Evolutionary conservation across 2,113 vertebrate species (phyloP).

Genomic region (Corvus moneduloides): DNA sequence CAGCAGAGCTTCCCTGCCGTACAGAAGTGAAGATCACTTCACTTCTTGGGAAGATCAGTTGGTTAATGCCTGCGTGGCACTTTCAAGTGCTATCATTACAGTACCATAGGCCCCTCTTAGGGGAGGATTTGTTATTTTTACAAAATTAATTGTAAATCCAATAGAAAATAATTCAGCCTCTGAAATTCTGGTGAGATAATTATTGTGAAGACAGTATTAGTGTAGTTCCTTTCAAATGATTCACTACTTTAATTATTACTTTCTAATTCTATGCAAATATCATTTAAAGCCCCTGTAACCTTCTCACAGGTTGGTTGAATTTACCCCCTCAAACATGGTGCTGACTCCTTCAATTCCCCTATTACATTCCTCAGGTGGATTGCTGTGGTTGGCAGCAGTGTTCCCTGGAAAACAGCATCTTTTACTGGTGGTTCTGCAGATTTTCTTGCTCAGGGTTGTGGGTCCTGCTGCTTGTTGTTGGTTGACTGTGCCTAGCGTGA

Average conservation of each 20-base stretch:
- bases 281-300: not conserved
- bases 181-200: conserved; percentile 69
- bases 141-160: conserved; percentile 67
- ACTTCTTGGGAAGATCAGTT: not conserved
- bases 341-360: not conserved
- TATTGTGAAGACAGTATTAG: conserved; percentile 55
- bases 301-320: not conserved
- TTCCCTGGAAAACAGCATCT: not conserved
- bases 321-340: not conserved
- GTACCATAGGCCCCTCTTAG: conserved; percentile 4
- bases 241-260: conserved; percentile 61
- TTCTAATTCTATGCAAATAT: conserved; percentile 57
- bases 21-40: not conserved
- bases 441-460: not conserved
- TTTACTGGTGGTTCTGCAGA: not conserved
- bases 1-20: not conserved
- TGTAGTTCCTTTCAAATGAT: conserved; percentile 36
- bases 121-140: conserved; percentile 68
- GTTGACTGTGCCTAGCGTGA: fast-evolving
- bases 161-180: conserved; percentile 62
- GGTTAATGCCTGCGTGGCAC: conserved; percentile 1
- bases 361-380: not conserved
- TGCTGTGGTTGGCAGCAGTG: fast-evolving
- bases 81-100: conserved; percentile 36
- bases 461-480: not conserved